A percentile compares a stretch with the other conserved stretches of the same genome.
phyloP scores from a whole-genome alignment of 1,140 invertebrate genomes.

The Musca domestica region DNA sequence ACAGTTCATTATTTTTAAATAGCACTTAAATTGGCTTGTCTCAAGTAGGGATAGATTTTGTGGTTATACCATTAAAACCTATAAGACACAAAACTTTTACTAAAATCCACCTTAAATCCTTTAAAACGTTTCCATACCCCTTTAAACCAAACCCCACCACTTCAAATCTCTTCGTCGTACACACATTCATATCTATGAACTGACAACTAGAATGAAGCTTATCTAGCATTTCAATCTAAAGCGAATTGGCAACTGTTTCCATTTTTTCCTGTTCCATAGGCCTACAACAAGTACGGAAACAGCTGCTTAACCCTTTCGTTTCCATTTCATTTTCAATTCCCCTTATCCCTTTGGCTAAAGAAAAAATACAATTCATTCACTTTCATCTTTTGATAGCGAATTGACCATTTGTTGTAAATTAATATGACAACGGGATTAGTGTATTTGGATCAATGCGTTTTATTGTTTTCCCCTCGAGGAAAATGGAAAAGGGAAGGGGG shows the following conservation, averaged over 20 bases:
- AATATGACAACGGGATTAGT: conserved; percentile 24
- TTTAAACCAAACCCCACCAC: too few species aligned
- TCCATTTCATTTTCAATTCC: not conserved
- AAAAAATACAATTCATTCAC: not conserved
- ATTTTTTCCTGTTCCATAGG: not conserved
- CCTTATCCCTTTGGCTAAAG: not conserved
- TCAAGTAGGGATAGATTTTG: too few species aligned
- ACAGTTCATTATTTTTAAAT: too few species aligned
- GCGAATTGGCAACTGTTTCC: conserved; percentile 2
- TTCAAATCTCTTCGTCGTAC: too few species aligned
- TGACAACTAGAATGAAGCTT: not conserved
- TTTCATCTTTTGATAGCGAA: conserved; percentile 7
- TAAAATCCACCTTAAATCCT: too few species aligned
- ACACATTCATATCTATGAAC: too few species aligned
- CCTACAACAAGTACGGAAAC: not conserved
- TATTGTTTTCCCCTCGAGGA: too few species aligned
- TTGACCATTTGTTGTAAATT: conserved; percentile 27
- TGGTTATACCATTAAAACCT: too few species aligned
- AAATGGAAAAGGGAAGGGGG: too few species aligned
- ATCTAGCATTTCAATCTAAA: conserved; percentile 15
- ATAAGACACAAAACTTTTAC: too few species aligned
- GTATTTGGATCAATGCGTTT: not conserved
- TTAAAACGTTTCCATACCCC: too few species aligned
- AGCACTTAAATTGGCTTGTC: too few species aligned
- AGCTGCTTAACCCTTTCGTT: conserved; percentile 12